Conservation (phyloP, 1,140 invertebrate genomes). For the Drosophila pseudoananassae region DNA sequence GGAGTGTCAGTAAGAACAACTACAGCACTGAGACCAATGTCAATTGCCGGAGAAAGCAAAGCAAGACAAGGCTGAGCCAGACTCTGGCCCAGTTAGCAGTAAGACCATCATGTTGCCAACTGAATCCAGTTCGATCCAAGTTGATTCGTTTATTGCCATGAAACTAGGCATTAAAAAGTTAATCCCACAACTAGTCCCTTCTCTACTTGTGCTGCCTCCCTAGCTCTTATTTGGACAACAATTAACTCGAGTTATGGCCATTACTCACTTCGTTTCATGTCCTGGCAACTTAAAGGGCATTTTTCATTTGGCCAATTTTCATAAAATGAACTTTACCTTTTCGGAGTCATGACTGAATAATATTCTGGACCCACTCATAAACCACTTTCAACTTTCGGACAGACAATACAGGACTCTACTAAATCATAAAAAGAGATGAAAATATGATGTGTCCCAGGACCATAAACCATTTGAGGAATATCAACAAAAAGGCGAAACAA, state of each 20-base stretch:
- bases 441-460: constrained; percentile 46
- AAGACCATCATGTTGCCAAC: constrained; percentile 35
- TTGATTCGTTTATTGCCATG: constrained; percentile 35
- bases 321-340: constrained; percentile 41
- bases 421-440: constrained; percentile 49
- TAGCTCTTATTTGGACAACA: neutral
- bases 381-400: constrained; percentile 41
- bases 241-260: constrained; percentile 11
- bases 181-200: constrained; percentile 2
- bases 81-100: constrained; percentile 12
- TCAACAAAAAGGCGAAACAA: constrained; percentile 29
- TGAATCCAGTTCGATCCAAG: constrained; percentile 34
- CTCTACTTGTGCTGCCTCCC: neutral
- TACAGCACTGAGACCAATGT: constrained; percentile 16
- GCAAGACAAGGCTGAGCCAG: constrained; percentile 18
- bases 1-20: constrained; percentile 34
- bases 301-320: constrained; percentile 30
- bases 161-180: neutral
- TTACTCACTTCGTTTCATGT: constrained; percentile 29
- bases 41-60: constrained; percentile 7
- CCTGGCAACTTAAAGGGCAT: constrained; percentile 19
- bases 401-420: constrained; percentile 17
- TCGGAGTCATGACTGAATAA: constrained; percentile 13
- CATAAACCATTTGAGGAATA: constrained; percentile 41
- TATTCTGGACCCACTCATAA: constrained; percentile 46